A percentile compares a stretch with the other conserved stretches of the same genome.
Evolutionary conservation across 2,797 vertebrate species (phyloP).

Genomic region (Alosa sapidissima): DNA sequence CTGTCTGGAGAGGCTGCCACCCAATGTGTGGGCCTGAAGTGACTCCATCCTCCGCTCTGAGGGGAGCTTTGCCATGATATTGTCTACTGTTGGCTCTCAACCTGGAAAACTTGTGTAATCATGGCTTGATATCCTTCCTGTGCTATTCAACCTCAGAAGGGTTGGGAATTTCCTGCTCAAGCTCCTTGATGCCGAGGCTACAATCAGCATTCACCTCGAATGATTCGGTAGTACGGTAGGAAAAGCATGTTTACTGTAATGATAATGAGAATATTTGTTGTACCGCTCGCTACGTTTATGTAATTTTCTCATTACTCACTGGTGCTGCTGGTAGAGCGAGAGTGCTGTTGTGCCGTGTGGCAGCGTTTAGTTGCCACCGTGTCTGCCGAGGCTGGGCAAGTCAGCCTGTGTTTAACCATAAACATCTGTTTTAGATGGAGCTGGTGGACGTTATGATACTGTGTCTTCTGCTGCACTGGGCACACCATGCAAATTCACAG

Average conservation of each 20-base stretch:
- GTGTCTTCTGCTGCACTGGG: neutral
- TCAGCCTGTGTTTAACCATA: neutral
- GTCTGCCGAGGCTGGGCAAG: neutral
- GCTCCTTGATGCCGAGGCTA: neutral
- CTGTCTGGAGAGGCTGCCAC: neutral
- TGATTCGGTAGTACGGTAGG: neutral
- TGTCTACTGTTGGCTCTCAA: neutral
- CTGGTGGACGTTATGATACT: neutral
- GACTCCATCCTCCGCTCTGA: too few species aligned
- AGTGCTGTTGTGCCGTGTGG: neutral
- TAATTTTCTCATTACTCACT: neutral
- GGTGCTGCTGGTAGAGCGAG: neutral
- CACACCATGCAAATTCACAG: neutral
- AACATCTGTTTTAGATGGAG: constrained; percentile 18
- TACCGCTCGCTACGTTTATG: neutral
- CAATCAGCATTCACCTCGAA: neutral
- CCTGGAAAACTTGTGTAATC: constrained; percentile 22
- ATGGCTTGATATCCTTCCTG: constrained; percentile 20
- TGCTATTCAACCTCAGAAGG: neutral
- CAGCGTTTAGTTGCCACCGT: neutral
- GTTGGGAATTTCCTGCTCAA: neutral
- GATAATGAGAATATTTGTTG: neutral
- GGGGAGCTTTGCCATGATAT: constrained; percentile 2
- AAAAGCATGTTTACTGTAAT: constrained; percentile 4
- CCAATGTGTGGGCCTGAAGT: neutral